Evolutionary conservation across 2,888 invertebrate genomes (phyloP).

Genomic region (Sarcophaga carnaria): DNA sequence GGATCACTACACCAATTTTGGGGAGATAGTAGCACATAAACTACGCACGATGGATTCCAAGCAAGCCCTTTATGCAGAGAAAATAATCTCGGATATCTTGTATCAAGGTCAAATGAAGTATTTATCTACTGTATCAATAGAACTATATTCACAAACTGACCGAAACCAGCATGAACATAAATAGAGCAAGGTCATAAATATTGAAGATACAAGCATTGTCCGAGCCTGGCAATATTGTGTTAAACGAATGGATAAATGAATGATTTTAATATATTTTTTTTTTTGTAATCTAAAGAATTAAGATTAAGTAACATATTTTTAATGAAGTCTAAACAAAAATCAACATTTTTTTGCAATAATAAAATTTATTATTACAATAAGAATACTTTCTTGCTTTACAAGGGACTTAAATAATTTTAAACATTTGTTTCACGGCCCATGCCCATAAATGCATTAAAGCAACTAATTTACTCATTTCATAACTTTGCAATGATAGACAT

Average conservation of each 20-base stretch:
- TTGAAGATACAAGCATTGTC: not conserved
- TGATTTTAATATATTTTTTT: slow-evolving; percentile 27
- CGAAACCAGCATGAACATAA: slow-evolving; percentile 41
- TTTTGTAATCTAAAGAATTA: slow-evolving; percentile 46
- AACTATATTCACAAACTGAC: slow-evolving; percentile 60
- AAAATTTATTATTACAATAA: slow-evolving; percentile 34
- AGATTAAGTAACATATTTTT: slow-evolving; percentile 56
- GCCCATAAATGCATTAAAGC: no score
- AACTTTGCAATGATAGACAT: no score
- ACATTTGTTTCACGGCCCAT: no score
- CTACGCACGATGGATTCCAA: slow-evolving; percentile 79
- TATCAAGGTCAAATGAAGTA: slow-evolving; percentile 81
- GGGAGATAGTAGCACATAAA: slow-evolving; percentile 80
- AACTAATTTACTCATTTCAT: no score
- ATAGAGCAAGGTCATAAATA: not conserved
- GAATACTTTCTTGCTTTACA: not conserved
- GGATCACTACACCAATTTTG: slow-evolving; percentile 79
- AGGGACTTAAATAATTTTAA: not conserved
- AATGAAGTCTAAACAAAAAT: slow-evolving; percentile 11
- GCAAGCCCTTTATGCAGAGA: slow-evolving; percentile 80
- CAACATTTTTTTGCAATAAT: slow-evolving; percentile 47
- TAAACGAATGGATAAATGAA: not conserved
- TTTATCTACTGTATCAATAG: slow-evolving; percentile 61
- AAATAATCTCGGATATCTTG: slow-evolving; percentile 80
- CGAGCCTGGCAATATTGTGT: not conserved